Conservation (phyloP, 2,797 vertebrate genomes). For the Spheniscus humboldti region DNA sequence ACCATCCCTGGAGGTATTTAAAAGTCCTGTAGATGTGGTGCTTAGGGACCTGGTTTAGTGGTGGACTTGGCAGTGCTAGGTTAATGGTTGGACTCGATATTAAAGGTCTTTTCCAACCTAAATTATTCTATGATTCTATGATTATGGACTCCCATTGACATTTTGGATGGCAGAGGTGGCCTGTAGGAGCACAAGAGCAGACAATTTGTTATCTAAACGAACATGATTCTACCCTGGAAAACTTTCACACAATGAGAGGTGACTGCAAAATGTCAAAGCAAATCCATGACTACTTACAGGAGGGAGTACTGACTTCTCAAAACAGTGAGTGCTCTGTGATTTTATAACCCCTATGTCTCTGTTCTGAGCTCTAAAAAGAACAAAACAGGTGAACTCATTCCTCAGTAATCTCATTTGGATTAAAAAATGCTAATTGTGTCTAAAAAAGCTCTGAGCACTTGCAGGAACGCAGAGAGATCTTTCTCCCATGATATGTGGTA, state of each 20-base stretch:
- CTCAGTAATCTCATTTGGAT: not conserved
- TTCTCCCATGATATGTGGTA: not conserved
- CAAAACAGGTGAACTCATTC: slow-evolving; percentile 52
- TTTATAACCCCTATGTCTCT: not conserved
- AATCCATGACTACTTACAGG: not conserved
- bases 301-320: not conserved
- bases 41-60: too few relatives aligned
- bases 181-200: not conserved
- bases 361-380: not conserved
- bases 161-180: not conserved
- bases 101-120: too few relatives aligned
- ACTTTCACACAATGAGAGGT: not conserved
- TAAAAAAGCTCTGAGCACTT: not conserved
- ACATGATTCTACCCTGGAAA: not conserved
- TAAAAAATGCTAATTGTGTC: slow-evolving; percentile 17
- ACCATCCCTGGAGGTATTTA: too few relatives aligned
- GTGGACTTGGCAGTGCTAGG: too few relatives aligned
- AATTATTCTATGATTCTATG: too few relatives aligned
- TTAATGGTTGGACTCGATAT: too few relatives aligned
- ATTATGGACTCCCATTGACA: rapidly evolving
- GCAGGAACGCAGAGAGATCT: not conserved
- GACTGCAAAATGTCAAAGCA: not conserved
- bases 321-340: not conserved
- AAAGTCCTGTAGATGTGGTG: too few relatives aligned
- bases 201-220: not conserved